Evolutionary conservation across 2,888 invertebrate species (phyloP), one percentile per base, ranked within the genome.

Genomic region (Cephus sareptanus): DNA sequence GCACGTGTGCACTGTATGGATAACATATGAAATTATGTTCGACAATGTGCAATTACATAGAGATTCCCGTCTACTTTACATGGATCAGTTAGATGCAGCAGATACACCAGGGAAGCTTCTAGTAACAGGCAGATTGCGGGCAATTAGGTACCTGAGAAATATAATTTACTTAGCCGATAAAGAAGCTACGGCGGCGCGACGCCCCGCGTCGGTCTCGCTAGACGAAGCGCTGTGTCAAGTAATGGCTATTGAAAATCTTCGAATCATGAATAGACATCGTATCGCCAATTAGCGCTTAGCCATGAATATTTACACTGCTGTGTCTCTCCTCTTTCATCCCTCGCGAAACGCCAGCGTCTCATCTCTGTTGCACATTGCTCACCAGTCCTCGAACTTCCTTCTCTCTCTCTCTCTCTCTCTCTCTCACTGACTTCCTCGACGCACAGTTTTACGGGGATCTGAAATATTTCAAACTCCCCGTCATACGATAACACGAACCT

Each of bases 231-330:
- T 75, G 85, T 86, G 86, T 89, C 85, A 84, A 86, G 85, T 88
- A 87, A 84, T 83, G 78, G 85, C 86, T 87, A 90, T 90, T 89
- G 90, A 89, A 90, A 91, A 90, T 89, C 88, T 88, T 88, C 87
- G 88, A 88, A 88, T 89, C 90, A 89, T 89, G 90, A 90, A 90
- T 90, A 90, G 87, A 89, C 89, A 89, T 89, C 87, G 86, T 86
- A 89, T 88, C 88, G 89, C 86, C 90, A 91, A 90, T 90, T 90
- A 89, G 88, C 89, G 86, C 83, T 82, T 83, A 79, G 82, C 81
- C 82, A 89, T 91, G 88, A 90, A 89, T 90, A 90, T 90, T 90
- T 88, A 90, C 82, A 81, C 79, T 80, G 80, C 78, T 78, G 85
- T 84, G 80, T 40, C 73, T 70, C 78, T 71, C 75, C 73, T 71